Evolutionary conservation across 2,888 invertebrate species (phyloP).

Genomic region (Sicus ferrugineus): DNA sequence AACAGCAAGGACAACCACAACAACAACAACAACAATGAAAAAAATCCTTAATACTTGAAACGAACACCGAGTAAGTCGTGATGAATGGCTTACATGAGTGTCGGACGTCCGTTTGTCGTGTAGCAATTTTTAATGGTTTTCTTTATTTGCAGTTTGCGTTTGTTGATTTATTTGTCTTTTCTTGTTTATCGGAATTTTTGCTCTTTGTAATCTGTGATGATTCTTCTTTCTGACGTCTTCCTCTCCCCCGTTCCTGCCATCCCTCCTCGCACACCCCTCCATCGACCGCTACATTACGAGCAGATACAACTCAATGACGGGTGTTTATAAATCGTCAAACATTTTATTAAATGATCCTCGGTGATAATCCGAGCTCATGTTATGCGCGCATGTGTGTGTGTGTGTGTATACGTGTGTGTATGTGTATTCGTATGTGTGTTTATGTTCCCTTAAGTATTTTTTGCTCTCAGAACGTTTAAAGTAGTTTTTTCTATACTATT

Average conservation of each 20-base stretch:
- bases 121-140: conserved; percentile 25
- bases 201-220: background rate
- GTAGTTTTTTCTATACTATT: conserved; percentile 16
- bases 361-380: conserved; percentile 41
- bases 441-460: too few species aligned
- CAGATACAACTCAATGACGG: conserved; percentile 41
- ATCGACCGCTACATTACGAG: background rate
- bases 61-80: conserved; percentile 43
- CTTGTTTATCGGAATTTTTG: background rate
- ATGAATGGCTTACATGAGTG: conserved; percentile 48
- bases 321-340: conserved; percentile 50
- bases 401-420: background rate
- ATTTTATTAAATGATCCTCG: conserved; percentile 50
- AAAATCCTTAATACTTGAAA: conserved; percentile 3
- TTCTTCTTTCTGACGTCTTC: background rate
- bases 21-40: background rate
- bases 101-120: conserved; percentile 46
- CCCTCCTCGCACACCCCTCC: background rate
- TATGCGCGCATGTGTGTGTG: background rate
- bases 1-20: conserved; percentile 28
- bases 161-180: conserved; percentile 38
- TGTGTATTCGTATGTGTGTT: background rate
- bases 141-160: conserved; percentile 38
- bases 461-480: conserved; percentile 2
- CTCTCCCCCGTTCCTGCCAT: background rate